A percentile compares a stretch with the other conserved stretches of the same genome.
Evolutionary conservation across 2,888 invertebrate species (phyloP).

Genomic region (Tetrapedia diversipes): DNA sequence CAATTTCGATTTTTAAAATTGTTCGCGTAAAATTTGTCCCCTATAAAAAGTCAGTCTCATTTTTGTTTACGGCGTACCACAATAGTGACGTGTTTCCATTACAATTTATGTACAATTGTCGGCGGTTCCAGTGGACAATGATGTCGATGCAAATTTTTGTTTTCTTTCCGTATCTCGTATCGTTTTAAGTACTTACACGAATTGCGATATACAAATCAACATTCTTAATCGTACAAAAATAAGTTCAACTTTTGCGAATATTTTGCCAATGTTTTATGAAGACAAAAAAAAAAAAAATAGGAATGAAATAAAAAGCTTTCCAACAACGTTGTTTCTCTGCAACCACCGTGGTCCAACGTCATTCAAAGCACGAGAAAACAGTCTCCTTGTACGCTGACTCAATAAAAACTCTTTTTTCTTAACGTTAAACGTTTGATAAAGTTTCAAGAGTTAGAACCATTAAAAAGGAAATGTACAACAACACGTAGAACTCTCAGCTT

Average conservation of each 20-base stretch:
- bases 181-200: conserved; percentile 36
- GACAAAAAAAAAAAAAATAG: too few relatives aligned
- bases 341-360: conserved; percentile 56
- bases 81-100: conserved; percentile 48
- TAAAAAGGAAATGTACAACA: conserved; percentile 73
- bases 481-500: conserved; percentile 69
- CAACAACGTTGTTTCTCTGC: neutral
- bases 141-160: conserved; percentile 20
- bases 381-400: conserved; percentile 43
- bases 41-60: conserved; percentile 81
- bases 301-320: neutral
- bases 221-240: conserved; percentile 2
- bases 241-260: neutral
- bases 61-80: conserved; percentile 71
- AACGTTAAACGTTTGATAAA: conserved; percentile 64
- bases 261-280: neutral
- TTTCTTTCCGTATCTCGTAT: too few relatives aligned
- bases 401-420: conserved; percentile 60
- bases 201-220: neutral
- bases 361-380: conserved; percentile 38
- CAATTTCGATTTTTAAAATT: conserved; percentile 34
- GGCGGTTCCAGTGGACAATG: conserved; percentile 44
- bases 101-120: conserved; percentile 53
- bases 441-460: conserved; percentile 66
- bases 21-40: conserved; percentile 63